Conservation (phyloP, 2,797 vertebrate species). For the Pempheris klunzingeri region DNA sequence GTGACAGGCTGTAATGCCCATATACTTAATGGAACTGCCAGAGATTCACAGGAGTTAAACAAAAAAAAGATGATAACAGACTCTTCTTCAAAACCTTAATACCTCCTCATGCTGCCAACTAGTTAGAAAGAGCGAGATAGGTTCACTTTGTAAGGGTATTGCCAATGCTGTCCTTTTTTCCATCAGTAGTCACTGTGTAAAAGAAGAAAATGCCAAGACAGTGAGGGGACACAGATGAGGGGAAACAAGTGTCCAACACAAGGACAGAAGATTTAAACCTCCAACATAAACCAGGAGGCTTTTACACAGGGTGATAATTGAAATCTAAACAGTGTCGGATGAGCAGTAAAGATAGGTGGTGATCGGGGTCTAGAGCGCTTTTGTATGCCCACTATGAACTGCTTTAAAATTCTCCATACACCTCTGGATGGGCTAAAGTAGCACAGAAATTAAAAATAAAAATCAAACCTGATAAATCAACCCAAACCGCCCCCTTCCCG, state of each 20-base stretch:
- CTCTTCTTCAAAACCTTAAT: conserved; percentile 32
- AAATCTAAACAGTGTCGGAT: conserved; percentile 29
- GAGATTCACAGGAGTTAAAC: conserved; percentile 49
- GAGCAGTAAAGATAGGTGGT: conserved; percentile 39
- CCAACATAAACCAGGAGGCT: conserved; percentile 21
- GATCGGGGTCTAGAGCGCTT: conserved; percentile 28
- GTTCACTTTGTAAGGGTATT: conserved; percentile 9
- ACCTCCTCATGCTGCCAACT: conserved; percentile 14
- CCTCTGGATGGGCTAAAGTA: conserved; percentile 58
- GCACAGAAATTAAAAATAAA: conserved; percentile 72
- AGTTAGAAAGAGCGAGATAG: conserved; percentile 13
- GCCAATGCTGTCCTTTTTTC: conserved; percentile 12
- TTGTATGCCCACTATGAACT: background rate
- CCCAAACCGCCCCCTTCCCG: conserved; percentile 43
- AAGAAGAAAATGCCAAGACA: background rate
- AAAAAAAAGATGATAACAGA: background rate
- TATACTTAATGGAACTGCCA: conserved; percentile 49
- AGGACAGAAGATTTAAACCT: conserved; percentile 27
- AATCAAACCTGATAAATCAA: conserved; percentile 59
- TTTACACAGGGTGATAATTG: conserved; percentile 8
- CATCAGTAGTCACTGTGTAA: conserved; percentile 28
- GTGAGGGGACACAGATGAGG: conserved; percentile 16
- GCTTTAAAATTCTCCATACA: conserved; percentile 22
- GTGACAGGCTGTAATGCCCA: conserved; percentile 72
- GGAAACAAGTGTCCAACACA: conserved; percentile 13